phyloP scores from a whole-genome alignment of 2,888 invertebrate genomes.

The Lamellibrachia columna region DNA sequence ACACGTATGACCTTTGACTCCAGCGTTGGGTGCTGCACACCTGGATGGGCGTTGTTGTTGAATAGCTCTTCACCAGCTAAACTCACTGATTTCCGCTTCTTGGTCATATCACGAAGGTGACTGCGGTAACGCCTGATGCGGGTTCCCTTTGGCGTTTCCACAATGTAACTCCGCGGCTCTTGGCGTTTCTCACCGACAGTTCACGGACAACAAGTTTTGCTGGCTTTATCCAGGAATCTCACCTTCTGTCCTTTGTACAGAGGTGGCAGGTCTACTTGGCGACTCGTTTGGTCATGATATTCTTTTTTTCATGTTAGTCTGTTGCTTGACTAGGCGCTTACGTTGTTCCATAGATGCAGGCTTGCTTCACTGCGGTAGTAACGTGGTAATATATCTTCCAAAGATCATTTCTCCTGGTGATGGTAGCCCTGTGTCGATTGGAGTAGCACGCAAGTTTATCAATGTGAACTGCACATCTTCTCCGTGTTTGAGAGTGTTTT shows the following conservation, averaged over 20 bases:
- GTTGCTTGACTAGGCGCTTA: background rate
- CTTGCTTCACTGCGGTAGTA: background rate
- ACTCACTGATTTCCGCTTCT: background rate
- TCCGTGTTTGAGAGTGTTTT: background rate
- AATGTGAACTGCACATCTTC: conserved; percentile 17
- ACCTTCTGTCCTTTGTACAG: background rate
- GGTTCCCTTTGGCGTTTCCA: background rate
- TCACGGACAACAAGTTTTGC: background rate
- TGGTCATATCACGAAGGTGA: background rate
- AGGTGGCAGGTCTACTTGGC: background rate
- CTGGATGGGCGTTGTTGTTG: no score
- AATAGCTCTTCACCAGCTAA: background rate
- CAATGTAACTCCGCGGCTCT: background rate
- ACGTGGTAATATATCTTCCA: background rate
- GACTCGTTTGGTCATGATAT: background rate
- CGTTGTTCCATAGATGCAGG: background rate
- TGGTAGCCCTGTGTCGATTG: background rate
- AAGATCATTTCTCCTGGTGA: background rate
- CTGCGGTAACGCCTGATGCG: background rate
- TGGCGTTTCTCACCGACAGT: background rate
- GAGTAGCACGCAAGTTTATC: conserved; percentile 16
- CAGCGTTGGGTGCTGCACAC: background rate
- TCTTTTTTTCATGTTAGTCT: background rate
- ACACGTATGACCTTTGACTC: background rate
- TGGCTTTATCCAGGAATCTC: background rate